These are phyloP conservation scores for Apistogramma diplotaenia DNA, from an alignment of 2,113 vertebrate genomes.

Conservation along the genomic window DNA sequence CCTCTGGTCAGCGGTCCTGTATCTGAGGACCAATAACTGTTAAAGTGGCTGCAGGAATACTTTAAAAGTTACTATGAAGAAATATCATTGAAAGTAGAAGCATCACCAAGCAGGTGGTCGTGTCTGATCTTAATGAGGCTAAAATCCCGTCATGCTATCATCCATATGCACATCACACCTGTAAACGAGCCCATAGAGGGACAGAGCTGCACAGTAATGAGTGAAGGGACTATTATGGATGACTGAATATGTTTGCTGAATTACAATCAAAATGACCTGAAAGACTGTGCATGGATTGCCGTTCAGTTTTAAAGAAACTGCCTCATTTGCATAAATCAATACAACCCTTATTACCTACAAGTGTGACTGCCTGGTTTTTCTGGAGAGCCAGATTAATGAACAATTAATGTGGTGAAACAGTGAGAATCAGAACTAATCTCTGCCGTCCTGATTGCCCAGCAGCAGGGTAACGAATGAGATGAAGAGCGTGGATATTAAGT, in stretches of 20 bases:
- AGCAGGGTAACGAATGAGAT: neutral
- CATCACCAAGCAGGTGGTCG: neutral
- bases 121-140: neutral
- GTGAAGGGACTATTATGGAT: too few relatives aligned
- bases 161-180: neutral
- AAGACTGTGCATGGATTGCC: neutral
- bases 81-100: neutral
- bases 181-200: neutral
- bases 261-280: neutral
- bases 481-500: neutral
- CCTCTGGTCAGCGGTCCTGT: neutral
- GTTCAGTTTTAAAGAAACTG: neutral
- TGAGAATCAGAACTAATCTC: neutral
- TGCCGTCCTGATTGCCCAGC: neutral
- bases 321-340: conserved; percentile 1
- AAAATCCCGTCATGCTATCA: neutral
- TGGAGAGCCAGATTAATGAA: neutral
- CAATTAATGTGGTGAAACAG: conserved; percentile 8
- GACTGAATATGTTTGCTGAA: neutral
- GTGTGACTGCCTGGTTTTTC: neutral
- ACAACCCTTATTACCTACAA: neutral
- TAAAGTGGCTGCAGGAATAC: neutral
- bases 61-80: neutral
- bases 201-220: neutral
- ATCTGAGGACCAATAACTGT: neutral